Evolutionary conservation across 2,797 vertebrate genomes (phyloP).

Genomic region (Cyclura pinguis): DNA sequence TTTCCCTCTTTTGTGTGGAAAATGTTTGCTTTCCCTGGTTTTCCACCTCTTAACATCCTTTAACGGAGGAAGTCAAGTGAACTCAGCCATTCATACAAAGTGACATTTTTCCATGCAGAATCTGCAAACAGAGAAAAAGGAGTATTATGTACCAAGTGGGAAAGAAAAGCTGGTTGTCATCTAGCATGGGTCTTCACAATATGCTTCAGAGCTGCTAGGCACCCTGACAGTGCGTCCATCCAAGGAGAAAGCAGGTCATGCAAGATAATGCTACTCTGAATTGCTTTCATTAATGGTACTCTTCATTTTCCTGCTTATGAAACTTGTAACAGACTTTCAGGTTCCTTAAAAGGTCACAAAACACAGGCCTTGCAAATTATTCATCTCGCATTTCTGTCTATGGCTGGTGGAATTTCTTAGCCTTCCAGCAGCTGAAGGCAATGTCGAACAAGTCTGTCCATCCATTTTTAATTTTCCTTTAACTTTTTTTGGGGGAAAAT

Average conservation of each 20-base stretch:
- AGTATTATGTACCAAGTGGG: neutral
- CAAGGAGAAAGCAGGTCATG: neutral
- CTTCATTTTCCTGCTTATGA: neutral
- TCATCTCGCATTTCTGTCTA: neutral
- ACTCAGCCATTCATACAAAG: constrained; percentile 1
- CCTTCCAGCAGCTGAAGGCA: neutral
- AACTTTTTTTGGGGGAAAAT: neutral
- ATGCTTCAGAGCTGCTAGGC: neutral
- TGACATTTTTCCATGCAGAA: constrained; percentile 13
- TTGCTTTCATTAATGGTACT: neutral
- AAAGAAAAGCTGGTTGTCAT: neutral
- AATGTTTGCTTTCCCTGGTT: neutral
- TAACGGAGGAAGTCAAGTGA: constrained; percentile 30
- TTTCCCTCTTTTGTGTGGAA: neutral
- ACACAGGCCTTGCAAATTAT: neutral
- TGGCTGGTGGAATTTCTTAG: neutral
- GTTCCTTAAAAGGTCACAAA: neutral
- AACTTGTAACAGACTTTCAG: neutral
- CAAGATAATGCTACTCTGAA: neutral
- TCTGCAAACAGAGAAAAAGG: neutral
- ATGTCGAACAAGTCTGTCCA: neutral
- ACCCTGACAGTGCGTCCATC: neutral
- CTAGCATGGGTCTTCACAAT: neutral
- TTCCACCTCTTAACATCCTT: neutral
- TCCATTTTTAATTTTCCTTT: too few species aligned